phyloP scores from a whole-genome alignment of 53 echinoderm and acorn worm species.

The Actinopyga echinites region DNA sequence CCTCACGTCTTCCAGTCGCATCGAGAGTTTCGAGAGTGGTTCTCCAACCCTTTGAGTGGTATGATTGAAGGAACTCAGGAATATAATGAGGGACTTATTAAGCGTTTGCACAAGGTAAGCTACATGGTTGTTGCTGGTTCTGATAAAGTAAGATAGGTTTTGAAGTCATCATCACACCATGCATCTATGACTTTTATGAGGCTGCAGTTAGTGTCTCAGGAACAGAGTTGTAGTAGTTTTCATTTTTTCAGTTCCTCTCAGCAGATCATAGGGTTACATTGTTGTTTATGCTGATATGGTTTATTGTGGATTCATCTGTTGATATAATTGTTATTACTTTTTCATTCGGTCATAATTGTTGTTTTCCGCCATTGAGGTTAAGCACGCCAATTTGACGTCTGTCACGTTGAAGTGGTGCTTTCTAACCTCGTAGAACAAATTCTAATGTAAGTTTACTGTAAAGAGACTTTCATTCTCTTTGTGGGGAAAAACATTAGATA shows the following conservation, averaged over 20 bases:
- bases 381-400: not conserved
- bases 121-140: not conserved
- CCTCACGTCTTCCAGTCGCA: slow-evolving; percentile 99
- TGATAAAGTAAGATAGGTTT: not conserved
- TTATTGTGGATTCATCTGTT: no score
- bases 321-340: no score
- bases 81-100: slow-evolving; percentile 90
- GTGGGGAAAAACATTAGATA: slow-evolving; percentile 6
- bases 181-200: not conserved
- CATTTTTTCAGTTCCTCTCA: no score
- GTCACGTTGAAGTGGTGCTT: slow-evolving; percentile 50
- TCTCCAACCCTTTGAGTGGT: slow-evolving; percentile 94
- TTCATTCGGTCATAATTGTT: no score
- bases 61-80: slow-evolving; percentile 99
- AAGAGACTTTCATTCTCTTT: not conserved
- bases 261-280: no score
- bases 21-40: slow-evolving; percentile 98
- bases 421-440: slow-evolving; percentile 60
- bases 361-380: no score
- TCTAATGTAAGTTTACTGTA: slow-evolving; percentile 31
- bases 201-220: no score
- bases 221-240: no score
- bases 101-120: slow-evolving; percentile 87
- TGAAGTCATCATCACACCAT: not conserved
- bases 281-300: no score